Evolutionary conservation across 2,113 vertebrate species (phyloP).

Genomic region (Ptyas mucosa): DNA sequence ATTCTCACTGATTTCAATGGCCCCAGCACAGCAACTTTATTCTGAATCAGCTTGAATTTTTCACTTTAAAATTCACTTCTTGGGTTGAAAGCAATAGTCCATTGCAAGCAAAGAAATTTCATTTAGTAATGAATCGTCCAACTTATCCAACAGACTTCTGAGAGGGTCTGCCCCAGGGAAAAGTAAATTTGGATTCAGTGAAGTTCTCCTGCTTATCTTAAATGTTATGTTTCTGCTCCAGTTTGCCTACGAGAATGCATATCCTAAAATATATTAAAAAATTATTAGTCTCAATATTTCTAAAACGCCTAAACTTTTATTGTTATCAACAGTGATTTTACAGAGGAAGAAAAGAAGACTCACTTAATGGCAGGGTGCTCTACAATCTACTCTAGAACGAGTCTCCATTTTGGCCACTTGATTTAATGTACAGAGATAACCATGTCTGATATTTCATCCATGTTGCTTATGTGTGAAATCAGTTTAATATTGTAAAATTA

Average conservation of each 20-base stretch:
- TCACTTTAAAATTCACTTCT: background rate
- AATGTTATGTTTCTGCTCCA: no score
- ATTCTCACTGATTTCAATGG: no score
- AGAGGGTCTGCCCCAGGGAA: background rate
- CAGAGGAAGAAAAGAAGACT: no score
- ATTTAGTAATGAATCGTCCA: background rate
- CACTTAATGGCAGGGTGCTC: no score
- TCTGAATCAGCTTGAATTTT: background rate
- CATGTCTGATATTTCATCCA: background rate
- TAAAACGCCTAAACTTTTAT: no score
- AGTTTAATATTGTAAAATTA: background rate
- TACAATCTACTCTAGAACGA: no score
- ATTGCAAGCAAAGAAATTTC: background rate
- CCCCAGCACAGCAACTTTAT: background rate
- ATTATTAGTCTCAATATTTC: no score
- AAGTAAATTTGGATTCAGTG: background rate
- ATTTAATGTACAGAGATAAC: background rate
- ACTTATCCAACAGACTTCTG: background rate
- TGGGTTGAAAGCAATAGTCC: background rate
- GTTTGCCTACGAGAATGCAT: no score
- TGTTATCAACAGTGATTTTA: no score
- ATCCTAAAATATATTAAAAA: no score
- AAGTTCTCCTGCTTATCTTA: no score
- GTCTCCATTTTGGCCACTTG: background rate
- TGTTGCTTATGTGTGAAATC: background rate